Base-by-base conservation (phyloP, 2,797 vertebrate species). In the Lemur catta region DNA sequence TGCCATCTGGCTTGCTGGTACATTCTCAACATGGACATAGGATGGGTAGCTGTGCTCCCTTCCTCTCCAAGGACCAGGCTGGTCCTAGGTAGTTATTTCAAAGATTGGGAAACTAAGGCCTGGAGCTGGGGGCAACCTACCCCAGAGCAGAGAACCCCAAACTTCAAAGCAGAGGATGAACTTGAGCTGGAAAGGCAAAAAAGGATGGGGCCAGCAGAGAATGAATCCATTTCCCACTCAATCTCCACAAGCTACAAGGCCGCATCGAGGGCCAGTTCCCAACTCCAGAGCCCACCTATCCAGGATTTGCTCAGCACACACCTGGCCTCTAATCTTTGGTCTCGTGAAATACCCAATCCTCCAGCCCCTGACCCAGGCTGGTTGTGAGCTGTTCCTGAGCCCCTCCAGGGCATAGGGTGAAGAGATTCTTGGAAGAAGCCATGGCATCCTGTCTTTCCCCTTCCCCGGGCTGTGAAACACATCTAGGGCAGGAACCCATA, bases 61-160 rank as follows among this genome's bases (percentile, higher is more conserved):
- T 88, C 30, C 57, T 75, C 88, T 95, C 78, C n/a, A 94, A 89
- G 38, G 55, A 81, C 85, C 22, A 95, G 38, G 33, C 9, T 82
- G 59, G 38, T 87, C 13, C 11, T 43, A 14, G 4, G 67, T 24
- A 26, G n/a, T 78, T 75, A 91, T 88, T 95, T 78, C 72, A 96
- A 86, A 88, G 38, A 81, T 2, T 65, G 59, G 81, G 61, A 93
- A 95, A 82, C 13, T 24, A 88, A 93, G 75, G 57, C 48, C 67
- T 86, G 52, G 43, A 81, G 74, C 12, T 43, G 30, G 52, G 67
- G 50, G 30, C 89, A 89, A 65, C 72, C n/a, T 41, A 74, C 48
- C 8, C 20, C 35, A 84, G 18, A 93, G 33, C 3, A 43, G 43
- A 90, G 50, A 84, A 87, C 38, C 7, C 38, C 57, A 91, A 91